Evolutionary conservation across 2,888 invertebrate species (phyloP).

Genomic region (Sepioteuthis lessoniana): DNA sequence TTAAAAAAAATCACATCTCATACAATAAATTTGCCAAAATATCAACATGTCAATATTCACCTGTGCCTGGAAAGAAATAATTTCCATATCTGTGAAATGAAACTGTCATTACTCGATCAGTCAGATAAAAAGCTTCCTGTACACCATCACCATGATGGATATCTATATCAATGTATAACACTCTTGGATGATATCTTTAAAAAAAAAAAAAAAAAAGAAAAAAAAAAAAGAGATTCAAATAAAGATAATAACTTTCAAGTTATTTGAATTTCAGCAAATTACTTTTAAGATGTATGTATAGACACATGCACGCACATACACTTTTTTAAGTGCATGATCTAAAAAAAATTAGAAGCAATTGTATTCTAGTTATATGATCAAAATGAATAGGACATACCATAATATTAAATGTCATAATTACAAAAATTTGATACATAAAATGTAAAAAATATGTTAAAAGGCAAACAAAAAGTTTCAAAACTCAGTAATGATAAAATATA

Average conservation of each 20-base stretch:
- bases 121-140: constrained; percentile 97
- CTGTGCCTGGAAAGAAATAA: constrained; percentile 98
- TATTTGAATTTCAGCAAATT: not conserved
- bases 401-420: too few species aligned
- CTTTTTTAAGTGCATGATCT: not conserved
- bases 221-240: not conserved
- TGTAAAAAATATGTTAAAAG: too few species aligned
- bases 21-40: not conserved
- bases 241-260: not conserved
- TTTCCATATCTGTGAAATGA: constrained; percentile 99
- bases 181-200: constrained; percentile 90
- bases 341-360: not conserved
- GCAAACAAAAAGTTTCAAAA: too few species aligned
- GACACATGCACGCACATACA: too few species aligned
- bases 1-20: too few species aligned
- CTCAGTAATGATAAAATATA: too few species aligned
- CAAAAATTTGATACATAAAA: too few species aligned
- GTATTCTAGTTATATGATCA: not conserved
- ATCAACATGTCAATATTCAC: constrained; percentile 61
- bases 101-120: constrained; percentile 98
- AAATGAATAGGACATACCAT: too few species aligned
- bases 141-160: constrained; percentile 90
- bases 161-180: constrained; percentile 98
- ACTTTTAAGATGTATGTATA: not conserved
- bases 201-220: constrained; percentile 12